Conservation (phyloP, 2,113 vertebrate genomes). For the Bettongia penicillata region DNA sequence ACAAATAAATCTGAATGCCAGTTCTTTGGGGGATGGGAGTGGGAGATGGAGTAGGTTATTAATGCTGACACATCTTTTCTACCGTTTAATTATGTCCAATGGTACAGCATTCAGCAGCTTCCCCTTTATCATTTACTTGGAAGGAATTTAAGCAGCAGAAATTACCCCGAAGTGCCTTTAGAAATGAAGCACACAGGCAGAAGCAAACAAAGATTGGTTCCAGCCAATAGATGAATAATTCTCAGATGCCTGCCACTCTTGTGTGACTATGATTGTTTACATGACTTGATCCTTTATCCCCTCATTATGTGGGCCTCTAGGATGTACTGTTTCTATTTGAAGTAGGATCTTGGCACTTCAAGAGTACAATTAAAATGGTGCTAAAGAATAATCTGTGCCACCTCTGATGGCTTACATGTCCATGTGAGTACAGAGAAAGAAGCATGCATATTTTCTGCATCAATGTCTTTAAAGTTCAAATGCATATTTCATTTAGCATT, state of each 20-base stretch:
- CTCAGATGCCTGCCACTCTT: slow-evolving; percentile 47
- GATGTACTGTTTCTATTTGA: slow-evolving; percentile 8
- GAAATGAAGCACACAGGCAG: not conserved
- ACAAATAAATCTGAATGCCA: not conserved
- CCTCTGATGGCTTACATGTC: slow-evolving; percentile 44
- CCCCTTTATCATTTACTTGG: slow-evolving; percentile 19
- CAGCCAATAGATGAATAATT: slow-evolving; percentile 30
- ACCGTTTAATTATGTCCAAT: slow-evolving; percentile 39
- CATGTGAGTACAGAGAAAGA: not conserved
- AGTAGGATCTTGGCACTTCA: not conserved
- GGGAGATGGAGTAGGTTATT: not conserved
- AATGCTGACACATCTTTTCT: slow-evolving; percentile 18
- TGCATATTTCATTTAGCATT: slow-evolving; percentile 46
- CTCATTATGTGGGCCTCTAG: slow-evolving; percentile 25
- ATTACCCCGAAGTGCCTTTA: not conserved
- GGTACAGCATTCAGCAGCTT: not conserved
- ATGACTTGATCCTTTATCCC: slow-evolving; percentile 29
- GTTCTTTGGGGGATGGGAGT: not conserved
- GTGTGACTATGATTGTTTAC: slow-evolving; percentile 31
- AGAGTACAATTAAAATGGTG: not conserved
- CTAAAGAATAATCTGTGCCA: not conserved
- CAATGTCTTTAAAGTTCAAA: slow-evolving; percentile 31
- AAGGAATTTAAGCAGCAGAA: slow-evolving; percentile 44
- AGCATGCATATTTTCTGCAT: slow-evolving; percentile 20
- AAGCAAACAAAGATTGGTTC: slow-evolving; percentile 2